A percentile compares a stretch with the other conserved stretches of the same genome.
Conservation (phyloP, 1,140 invertebrate species). For the Linepithema humile region DNA sequence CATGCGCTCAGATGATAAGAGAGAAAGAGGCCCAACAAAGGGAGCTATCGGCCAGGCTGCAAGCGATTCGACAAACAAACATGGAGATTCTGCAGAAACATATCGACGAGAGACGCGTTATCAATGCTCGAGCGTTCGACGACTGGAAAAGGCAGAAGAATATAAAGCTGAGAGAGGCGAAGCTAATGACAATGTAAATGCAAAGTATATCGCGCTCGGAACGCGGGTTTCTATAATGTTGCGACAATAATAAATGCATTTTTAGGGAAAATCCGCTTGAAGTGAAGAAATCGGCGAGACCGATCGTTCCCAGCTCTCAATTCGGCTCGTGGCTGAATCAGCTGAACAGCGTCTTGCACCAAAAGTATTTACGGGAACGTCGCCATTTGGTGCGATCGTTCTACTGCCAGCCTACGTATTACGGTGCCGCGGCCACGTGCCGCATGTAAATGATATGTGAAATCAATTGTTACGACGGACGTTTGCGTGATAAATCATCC, state of each 20-base stretch:
- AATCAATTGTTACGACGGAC: conserved; percentile 9
- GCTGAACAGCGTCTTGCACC: conserved; percentile 62
- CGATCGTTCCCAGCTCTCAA: background rate
- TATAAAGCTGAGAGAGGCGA: background rate
- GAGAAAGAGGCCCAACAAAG: background rate
- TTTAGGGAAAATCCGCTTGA: background rate
- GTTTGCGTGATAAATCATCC: background rate
- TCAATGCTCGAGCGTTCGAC: conserved; percentile 27
- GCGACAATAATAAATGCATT: conserved; percentile 5
- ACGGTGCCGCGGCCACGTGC: conserved; percentile 26
- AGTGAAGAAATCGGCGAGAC: background rate
- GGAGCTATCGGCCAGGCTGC: background rate
- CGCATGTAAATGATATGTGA: conserved; percentile 37
- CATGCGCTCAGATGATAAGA: conserved; percentile 17
- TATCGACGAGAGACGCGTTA: conserved; percentile 27
- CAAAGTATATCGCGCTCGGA: background rate
- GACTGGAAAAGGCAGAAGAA: conserved; percentile 32
- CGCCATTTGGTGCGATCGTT: conserved; percentile 63
- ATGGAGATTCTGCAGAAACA: background rate
- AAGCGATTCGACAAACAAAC: background rate
- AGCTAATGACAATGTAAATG: background rate
- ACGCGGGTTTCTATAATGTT: conserved; percentile 6
- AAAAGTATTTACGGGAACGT: conserved; percentile 68
- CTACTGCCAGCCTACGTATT: conserved; percentile 70
- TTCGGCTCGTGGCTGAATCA: conserved; percentile 67